Evolutionary conservation across 2,113 vertebrate genomes (phyloP).

Genomic region (Bettongia penicillata): DNA sequence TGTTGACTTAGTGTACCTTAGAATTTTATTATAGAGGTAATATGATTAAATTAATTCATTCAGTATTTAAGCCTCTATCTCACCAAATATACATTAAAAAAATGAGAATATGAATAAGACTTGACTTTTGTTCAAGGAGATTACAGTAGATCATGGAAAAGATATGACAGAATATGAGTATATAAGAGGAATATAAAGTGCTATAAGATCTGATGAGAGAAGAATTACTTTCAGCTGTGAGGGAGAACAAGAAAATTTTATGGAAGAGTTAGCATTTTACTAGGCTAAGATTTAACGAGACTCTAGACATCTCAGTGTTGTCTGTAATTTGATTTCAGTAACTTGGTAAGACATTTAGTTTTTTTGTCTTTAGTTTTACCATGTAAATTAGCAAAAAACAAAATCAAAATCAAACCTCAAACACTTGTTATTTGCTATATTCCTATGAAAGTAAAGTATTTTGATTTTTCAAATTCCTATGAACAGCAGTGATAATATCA

Average conservation of each 20-base stretch:
- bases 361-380: background rate
- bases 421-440: background rate
- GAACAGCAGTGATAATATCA: constrained; percentile 19
- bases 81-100: background rate
- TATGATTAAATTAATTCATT: background rate
- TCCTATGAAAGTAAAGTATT: background rate
- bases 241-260: background rate
- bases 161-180: background rate
- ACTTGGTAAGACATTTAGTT: background rate
- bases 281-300: background rate
- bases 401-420: background rate
- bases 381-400: background rate
- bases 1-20: background rate
- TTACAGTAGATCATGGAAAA: background rate
- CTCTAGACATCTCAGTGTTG: background rate
- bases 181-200: background rate
- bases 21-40: background rate
- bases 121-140: background rate
- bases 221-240: background rate
- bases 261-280: background rate
- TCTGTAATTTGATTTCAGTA: background rate
- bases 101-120: background rate
- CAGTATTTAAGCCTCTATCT: background rate
- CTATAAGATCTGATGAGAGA: background rate
- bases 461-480: background rate